These are phyloP conservation scores for Tortricodes alternella DNA, from an alignment of 2,888 invertebrate genomes.

Conservation along the genomic window DNA sequence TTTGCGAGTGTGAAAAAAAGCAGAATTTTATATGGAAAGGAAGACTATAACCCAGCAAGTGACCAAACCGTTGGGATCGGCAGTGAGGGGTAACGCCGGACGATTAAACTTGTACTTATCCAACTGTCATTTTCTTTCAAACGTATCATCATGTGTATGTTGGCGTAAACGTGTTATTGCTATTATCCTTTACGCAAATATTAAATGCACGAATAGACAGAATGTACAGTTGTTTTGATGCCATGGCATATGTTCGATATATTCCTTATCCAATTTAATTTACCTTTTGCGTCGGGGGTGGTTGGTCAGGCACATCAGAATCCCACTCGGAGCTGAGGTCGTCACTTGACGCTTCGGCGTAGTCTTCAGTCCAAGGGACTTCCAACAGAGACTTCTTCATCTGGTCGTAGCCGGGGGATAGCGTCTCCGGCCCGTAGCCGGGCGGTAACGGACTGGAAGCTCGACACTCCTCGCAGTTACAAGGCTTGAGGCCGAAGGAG, in stretches of 20 bases:
- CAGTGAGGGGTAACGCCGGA: too few relatives aligned
- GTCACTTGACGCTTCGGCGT: constrained; percentile 95
- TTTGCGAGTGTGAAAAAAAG: too few relatives aligned
- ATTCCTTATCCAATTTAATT: constrained; percentile 5
- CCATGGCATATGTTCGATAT: not conserved
- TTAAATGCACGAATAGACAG: not conserved
- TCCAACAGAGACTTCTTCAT: constrained; percentile 89
- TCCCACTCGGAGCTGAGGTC: constrained; percentile 97
- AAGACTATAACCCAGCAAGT: too few relatives aligned
- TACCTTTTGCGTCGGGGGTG: constrained; percentile 70
- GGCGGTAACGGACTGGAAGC: constrained; percentile 79
- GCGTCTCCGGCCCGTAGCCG: constrained; percentile 69
- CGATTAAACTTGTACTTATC: not conserved
- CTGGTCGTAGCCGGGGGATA: constrained; percentile 89
- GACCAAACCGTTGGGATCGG: too few relatives aligned
- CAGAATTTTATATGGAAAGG: too few relatives aligned
- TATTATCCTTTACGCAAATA: not conserved
- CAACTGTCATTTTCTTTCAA: not conserved
- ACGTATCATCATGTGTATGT: not conserved
- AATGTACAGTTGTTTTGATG: too few relatives aligned
- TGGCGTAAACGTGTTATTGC: not conserved
- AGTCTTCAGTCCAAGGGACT: constrained; percentile 90
- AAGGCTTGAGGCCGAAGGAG: constrained; percentile 64
- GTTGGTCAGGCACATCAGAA: constrained; percentile 87
- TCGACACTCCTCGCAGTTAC: constrained; percentile 75